Base-by-base conservation (phyloP, 2,797 vertebrate species). In the Myripristis murdjan region DNA sequence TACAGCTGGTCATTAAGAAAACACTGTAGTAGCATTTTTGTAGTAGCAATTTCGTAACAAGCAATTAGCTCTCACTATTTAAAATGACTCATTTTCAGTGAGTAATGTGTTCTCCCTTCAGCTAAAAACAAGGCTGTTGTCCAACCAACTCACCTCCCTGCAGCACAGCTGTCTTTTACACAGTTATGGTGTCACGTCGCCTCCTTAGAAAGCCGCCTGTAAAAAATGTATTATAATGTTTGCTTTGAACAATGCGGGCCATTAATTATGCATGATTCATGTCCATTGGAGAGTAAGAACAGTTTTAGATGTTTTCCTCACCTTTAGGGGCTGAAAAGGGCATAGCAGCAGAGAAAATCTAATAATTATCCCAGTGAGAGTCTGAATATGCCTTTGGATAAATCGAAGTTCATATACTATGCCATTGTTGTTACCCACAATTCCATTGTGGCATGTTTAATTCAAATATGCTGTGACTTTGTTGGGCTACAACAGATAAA, bases 251-350 rank as follows among this genome's bases (percentile, higher is more conserved):
- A 56, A 60, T n/a, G 43, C 77, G 62, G 54, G 0, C 5, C 54
- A 83, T 91, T 70, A 89, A 89, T 89, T 85, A 91, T 90, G 79
- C 74, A 93, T 89, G 5, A 72, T 54, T 22, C 41, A 16, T 72
- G 59, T 70, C 79, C 71, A 64, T 15, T 51, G 73, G 79, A 60
- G 70, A 72, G 48, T 6, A 53, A 31, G 60, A 59, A 20, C 23
- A 60, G 20, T 52, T 77, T 59, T 28, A 44, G 64, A 35, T 66
- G 31, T 73, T 76, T 75, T 69, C 35, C 57, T 76, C 73, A 73
- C 65, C 52, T 81, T 61, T 23, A 75, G 49, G 24, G 41, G 20
- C 26, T 18, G 24, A 64, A 8, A 33, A 22, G 4, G 31, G 15
- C n/a, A n/a, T 22, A 43, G 23, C 6, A 16, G 39, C 39, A 8